phyloP scores from a whole-genome alignment of 2,113 vertebrate genomes.

The Drymodes brunneopygia region DNA sequence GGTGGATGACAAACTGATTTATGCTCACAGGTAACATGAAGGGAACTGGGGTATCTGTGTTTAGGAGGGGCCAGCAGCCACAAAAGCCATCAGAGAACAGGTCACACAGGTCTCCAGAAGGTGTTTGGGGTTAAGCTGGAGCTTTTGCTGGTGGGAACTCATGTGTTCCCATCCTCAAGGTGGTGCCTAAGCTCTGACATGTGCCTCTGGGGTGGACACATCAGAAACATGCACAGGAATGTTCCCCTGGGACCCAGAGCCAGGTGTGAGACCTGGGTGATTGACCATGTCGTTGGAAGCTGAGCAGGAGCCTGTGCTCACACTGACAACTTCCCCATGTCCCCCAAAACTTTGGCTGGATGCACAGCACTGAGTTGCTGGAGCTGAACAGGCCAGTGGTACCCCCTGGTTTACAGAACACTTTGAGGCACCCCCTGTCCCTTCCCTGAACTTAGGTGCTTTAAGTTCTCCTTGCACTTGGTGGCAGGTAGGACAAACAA shows the following conservation, averaged over 20 bases:
- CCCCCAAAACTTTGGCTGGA: not conserved
- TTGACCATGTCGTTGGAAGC: rapidly evolving
- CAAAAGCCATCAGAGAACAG: not conserved
- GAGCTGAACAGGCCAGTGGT: not conserved
- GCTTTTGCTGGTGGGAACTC: not conserved
- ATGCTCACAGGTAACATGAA: not conserved
- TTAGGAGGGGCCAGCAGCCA: not conserved
- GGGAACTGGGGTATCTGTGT: too few species aligned
- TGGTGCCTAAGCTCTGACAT: not conserved
- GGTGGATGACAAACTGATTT: not conserved
- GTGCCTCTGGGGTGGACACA: not conserved
- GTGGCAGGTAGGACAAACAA: not conserved
- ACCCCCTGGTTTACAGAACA: not conserved
- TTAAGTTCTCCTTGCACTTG: not conserved
- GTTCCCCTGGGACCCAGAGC: not conserved
- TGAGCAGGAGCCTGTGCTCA: not conserved
- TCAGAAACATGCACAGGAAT: not conserved
- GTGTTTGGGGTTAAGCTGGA: not conserved
- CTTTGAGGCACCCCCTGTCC: rapidly evolving
- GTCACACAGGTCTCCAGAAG: not conserved
- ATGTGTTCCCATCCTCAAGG: not conserved
- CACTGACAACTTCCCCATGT: not conserved
- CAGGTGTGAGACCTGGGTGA: not conserved
- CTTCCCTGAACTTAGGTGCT: not conserved
- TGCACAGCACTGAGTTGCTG: not conserved